A percentile compares a stretch with the other conserved stretches of the same genome.
phyloP scores from a whole-genome alignment of 2,797 vertebrate genomes.

The Strix occidentalis region DNA sequence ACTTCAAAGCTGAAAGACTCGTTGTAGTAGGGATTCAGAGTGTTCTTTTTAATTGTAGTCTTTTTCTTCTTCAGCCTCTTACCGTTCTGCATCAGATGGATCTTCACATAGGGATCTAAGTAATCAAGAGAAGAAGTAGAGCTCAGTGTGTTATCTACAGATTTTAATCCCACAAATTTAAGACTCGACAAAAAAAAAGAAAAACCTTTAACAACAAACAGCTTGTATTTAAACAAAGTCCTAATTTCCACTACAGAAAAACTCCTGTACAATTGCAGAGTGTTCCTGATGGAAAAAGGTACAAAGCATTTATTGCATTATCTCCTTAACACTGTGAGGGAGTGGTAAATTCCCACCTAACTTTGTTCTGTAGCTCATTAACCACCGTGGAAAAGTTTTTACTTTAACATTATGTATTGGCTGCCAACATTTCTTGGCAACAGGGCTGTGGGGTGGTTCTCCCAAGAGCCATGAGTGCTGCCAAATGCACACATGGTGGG shows the following conservation, averaged over 20 bases:
- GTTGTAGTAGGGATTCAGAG: constrained; percentile 99
- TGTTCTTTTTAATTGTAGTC: constrained; percentile 99
- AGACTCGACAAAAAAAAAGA: neutral
- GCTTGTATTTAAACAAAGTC: neutral
- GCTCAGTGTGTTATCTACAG: neutral
- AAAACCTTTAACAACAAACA: neutral
- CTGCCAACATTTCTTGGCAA: neutral
- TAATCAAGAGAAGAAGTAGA: constrained; percentile 33
- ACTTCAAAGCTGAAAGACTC: constrained; percentile 99
- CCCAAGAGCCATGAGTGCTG: fast-evolving
- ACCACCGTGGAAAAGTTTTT: neutral
- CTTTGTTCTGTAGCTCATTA: neutral
- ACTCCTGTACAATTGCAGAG: neutral
- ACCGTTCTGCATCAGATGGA: constrained; percentile 99
- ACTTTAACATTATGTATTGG: neutral
- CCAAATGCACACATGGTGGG: fast-evolving
- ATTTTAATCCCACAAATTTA: neutral
- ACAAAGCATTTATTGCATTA: neutral
- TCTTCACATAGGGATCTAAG: constrained; percentile 97
- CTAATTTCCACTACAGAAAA: neutral
- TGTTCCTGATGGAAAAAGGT: neutral
- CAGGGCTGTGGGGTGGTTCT: neutral
- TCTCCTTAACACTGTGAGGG: neutral
- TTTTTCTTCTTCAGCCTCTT: constrained; percentile 99
- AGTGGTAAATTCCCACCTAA: neutral